Evolutionary conservation across 2,113 vertebrate species (phyloP), one percentile per base, ranked within the genome.

Genomic region (Terrapene triunguis): DNA sequence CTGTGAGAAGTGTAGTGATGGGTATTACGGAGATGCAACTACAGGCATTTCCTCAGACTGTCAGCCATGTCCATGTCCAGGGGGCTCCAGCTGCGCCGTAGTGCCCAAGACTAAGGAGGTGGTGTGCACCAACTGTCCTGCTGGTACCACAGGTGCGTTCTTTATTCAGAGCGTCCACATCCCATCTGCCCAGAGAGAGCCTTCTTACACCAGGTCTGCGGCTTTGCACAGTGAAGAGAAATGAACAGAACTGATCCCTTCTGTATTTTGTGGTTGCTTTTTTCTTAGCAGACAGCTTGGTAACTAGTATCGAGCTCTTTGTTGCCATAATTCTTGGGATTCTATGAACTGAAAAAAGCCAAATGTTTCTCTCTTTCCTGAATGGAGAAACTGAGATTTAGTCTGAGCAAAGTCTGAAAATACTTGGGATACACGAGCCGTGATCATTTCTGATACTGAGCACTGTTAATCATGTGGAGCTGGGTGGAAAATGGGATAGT

Each of bases 41-140:
- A 54, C 74, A 0, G 99, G 99, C n/a, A 98, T 98, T 0, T 65
- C 98, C 3, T 95, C 88, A 0, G 99, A 99, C 96, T 99, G 99
- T 95, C 97, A 98, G 90, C 98, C 98, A 0, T 99, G 99, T 65
- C 99, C 99, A 0, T 99, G 99, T 85, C 99, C 99, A 0, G 97
- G 98, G 2, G 97, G 98, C 50, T 99, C 99, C 0, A 99, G 99
- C 85, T 99, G 99, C 89, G 99, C 99, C 2, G 79, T 99, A 0
- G 99, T 99, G 32, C 99, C 99, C 29, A 99, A 98, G 92, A 99
- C 99, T 2, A 98, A 97, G 96, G 99, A 99, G 97, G 99, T 99
- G 88, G 99, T 99, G 72, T 99, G 99, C 96, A 99, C 99, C 96
- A 99, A 98, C 98, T 99, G 99, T 87, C 99, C 99, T 0, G 29